These are phyloP conservation scores for Chiloscyllium punctatum DNA, from an alignment of 2,797 vertebrate genomes.

Conservation along the genomic window DNA sequence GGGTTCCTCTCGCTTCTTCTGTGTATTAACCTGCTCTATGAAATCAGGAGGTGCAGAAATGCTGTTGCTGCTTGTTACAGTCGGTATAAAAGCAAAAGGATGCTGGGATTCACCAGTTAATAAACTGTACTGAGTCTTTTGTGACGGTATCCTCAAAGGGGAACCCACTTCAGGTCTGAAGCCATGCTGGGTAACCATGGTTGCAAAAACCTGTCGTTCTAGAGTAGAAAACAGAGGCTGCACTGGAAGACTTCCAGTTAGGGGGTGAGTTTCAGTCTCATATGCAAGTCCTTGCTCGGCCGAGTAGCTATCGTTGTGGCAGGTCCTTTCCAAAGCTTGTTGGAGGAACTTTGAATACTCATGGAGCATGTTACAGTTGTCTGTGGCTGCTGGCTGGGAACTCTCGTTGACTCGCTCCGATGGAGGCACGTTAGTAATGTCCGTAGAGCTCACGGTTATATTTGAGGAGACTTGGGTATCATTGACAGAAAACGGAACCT, in stretches of 20 bases:
- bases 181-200: constrained; percentile 78
- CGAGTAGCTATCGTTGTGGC: constrained; percentile 98
- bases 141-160: constrained; percentile 83
- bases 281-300: constrained; percentile 93
- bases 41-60: constrained; percentile 86
- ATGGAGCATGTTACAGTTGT: constrained; percentile 96
- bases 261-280: constrained; percentile 85
- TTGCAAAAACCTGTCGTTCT: constrained; percentile 53
- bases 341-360: constrained; percentile 99
- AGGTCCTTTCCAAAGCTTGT: constrained; percentile 97
- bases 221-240: constrained; percentile 87
- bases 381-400: constrained; percentile 73
- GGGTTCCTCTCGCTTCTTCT: constrained; percentile 83
- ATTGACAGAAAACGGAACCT: constrained; percentile 90
- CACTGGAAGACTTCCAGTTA: constrained; percentile 56
- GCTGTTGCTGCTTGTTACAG: constrained; percentile 82
- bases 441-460: constrained; percentile 93
- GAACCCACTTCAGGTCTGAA: constrained; percentile 91
- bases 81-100: constrained; percentile 93
- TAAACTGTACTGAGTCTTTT: constrained; percentile 94
- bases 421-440: constrained; percentile 79
- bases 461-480: constrained; percentile 95
- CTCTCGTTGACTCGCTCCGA: constrained; percentile 72
- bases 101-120: constrained; percentile 92
- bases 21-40: constrained; percentile 87